Conservation (phyloP, 2,888 invertebrate species). For the Orgyia antiqua region DNA sequence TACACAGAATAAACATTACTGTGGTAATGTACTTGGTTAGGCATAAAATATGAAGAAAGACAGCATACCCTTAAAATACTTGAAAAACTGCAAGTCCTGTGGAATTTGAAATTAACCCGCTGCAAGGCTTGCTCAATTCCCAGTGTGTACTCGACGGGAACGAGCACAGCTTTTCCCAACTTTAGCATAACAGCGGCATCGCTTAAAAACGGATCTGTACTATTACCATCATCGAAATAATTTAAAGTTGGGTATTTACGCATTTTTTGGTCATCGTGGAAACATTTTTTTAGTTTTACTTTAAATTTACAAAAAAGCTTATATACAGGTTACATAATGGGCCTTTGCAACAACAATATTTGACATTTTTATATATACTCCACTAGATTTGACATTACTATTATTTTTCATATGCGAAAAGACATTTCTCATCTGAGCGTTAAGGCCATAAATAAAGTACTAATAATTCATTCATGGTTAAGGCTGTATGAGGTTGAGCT, state of each 20-base stretch:
- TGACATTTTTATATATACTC: not conserved
- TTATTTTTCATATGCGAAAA: not conserved
- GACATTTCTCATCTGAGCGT: no score
- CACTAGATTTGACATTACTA: not conserved
- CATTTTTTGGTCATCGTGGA: conserved; percentile 44
- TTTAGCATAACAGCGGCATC: conserved; percentile 52
- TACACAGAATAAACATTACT: no score
- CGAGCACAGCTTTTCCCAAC: conserved; percentile 45
- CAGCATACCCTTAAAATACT: conserved; percentile 46
- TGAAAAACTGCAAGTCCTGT: conserved; percentile 54
- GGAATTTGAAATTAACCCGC: conserved; percentile 52
- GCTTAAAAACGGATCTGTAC: conserved; percentile 43
- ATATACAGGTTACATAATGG: not conserved
- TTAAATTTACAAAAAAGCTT: conserved; percentile 3
- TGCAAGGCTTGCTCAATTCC: conserved; percentile 52
- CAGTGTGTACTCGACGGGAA: conserved; percentile 42
- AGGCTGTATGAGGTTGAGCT: no score
- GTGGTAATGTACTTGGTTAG: no score
- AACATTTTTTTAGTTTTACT: conserved; percentile 15
- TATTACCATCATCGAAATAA: conserved; percentile 45
- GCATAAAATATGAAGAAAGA: no score
- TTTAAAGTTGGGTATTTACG: conserved; percentile 52
- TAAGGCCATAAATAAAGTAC: no score
- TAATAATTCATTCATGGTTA: no score
- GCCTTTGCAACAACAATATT: not conserved